phyloP scores from a whole-genome alignment of 2,113 vertebrate species.

The Reinhardtius hippoglossoides region DNA sequence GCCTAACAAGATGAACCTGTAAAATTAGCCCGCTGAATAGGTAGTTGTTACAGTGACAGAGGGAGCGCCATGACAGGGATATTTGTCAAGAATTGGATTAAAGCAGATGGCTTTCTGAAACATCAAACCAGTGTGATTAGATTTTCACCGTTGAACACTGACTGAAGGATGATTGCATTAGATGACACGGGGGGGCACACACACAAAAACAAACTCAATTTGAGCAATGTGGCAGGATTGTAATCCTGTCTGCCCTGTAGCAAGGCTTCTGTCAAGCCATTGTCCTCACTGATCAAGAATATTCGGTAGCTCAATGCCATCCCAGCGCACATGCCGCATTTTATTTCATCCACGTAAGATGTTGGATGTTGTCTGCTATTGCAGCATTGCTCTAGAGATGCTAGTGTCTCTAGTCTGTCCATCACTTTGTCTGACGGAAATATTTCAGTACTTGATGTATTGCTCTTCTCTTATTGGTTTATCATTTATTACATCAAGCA shows the following conservation, averaged over 20 bases:
- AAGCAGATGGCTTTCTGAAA: conserved; percentile 73
- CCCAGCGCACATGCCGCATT: neutral
- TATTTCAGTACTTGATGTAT: neutral
- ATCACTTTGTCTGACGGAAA: neutral
- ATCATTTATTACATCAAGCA: neutral
- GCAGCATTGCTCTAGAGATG: neutral
- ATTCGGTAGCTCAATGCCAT: neutral
- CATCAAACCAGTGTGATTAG: conserved; percentile 73
- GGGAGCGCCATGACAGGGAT: conserved; percentile 59
- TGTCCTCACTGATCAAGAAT: neutral
- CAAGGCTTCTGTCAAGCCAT: conserved; percentile 9
- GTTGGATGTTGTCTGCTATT: neutral
- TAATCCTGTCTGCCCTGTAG: conserved; percentile 38
- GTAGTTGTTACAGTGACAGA: conserved; percentile 47
- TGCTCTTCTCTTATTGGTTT: neutral
- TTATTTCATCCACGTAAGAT: neutral
- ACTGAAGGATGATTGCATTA: conserved; percentile 75
- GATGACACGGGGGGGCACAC: conserved; percentile 33
- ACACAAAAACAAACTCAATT: conserved; percentile 46
- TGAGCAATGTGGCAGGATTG: conserved; percentile 25
- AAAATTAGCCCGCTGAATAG: conserved; percentile 66
- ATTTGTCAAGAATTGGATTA: conserved; percentile 76
- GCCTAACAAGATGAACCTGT: conserved; percentile 66
- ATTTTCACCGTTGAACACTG: conserved; percentile 70
- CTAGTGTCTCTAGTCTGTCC: neutral